phyloP scores from a whole-genome alignment of 2,113 vertebrate species.

The Hydrochoerus hydrochaeris region DNA sequence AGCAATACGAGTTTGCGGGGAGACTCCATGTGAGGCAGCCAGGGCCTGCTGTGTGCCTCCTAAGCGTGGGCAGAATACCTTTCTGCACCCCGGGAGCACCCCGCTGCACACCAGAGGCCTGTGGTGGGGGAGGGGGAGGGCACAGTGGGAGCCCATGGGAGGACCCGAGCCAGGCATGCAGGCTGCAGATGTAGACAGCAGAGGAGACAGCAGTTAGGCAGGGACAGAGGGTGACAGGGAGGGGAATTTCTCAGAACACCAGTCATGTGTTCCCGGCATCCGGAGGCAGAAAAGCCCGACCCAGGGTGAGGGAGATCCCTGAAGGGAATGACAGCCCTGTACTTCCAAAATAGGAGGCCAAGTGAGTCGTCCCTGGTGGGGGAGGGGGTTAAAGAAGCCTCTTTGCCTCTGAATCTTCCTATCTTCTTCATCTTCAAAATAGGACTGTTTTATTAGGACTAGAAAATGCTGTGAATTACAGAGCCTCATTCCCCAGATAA shows the following conservation, averaged over 20 bases:
- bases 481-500: not conserved
- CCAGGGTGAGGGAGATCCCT: not conserved
- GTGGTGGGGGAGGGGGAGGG: not conserved
- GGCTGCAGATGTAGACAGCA: not conserved
- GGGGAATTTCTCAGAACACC: not conserved
- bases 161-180: not conserved
- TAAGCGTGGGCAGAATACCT: fast-evolving
- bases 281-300: not conserved
- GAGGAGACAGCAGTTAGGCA: not conserved
- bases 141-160: fast-evolving
- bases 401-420: not conserved
- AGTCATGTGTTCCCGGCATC: not conserved
- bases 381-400: not conserved
- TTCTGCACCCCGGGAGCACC: not conserved
- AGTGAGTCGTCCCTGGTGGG: not conserved
- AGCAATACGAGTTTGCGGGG: not conserved
- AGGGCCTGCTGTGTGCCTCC: fast-evolving
- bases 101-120: not conserved
- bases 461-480: not conserved
- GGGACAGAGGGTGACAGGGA: not conserved
- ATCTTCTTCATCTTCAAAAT: not conserved
- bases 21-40: fast-evolving
- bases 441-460: not conserved
- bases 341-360: not conserved
- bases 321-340: not conserved